Percentiles rank a stretch among this genome's conserved stretches.
phyloP scores from a whole-genome alignment of 2,797 vertebrate species.

The Clamator glandarius region DNA sequence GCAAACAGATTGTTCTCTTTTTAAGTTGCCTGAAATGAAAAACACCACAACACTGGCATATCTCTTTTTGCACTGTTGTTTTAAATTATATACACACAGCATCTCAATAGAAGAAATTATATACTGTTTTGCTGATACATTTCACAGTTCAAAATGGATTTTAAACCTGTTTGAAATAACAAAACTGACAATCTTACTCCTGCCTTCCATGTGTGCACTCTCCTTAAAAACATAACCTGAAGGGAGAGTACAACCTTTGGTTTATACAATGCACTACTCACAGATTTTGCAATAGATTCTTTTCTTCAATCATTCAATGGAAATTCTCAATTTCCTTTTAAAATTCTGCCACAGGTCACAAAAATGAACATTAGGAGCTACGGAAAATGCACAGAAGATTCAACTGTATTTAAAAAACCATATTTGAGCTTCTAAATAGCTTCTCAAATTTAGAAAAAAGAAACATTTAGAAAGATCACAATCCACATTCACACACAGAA shows the following conservation, averaged over 20 bases:
- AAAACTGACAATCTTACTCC: constrained; percentile 59
- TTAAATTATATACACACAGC: constrained; percentile 63
- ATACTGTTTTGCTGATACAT: constrained; percentile 67
- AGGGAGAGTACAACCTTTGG: constrained; percentile 24
- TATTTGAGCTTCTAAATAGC: constrained; percentile 15
- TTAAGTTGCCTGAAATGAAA: neutral
- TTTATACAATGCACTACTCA: constrained; percentile 45
- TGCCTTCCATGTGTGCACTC: neutral
- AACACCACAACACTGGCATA: neutral
- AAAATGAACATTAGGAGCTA: neutral
- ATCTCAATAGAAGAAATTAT: constrained; percentile 62
- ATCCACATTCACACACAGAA: neutral
- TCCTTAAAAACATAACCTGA: constrained; percentile 44
- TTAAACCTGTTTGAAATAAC: constrained; percentile 71
- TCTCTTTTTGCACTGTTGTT: constrained; percentile 62
- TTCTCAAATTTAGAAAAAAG: too few species aligned
- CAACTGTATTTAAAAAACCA: neutral
- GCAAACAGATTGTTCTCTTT: neutral
- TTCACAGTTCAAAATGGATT: constrained; percentile 76
- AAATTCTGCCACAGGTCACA: constrained; percentile 50
- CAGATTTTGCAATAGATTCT: constrained; percentile 29
- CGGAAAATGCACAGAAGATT: neutral
- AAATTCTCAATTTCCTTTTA: constrained; percentile 1
- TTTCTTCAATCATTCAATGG: constrained; percentile 48
- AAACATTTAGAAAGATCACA: too few species aligned